Base-by-base conservation (phyloP, 2,888 invertebrate genomes). In the Nemapogon koenigi region DNA sequence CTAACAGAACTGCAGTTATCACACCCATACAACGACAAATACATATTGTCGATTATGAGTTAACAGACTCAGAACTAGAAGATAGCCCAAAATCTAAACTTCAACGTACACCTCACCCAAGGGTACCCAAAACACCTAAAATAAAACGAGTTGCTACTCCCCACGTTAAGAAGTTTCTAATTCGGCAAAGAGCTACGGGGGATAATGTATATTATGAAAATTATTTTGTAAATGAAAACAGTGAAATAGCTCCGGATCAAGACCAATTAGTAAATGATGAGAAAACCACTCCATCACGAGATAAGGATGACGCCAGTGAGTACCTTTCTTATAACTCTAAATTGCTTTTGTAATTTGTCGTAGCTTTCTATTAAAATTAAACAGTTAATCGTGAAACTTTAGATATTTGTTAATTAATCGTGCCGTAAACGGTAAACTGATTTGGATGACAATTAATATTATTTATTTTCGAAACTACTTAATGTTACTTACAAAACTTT, bases 41-140 rank as follows among this genome's bases (percentile, higher is more conserved):
- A 32, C 42, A 62, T 51, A 41, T 76, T 27, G 76, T 78, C 2
- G 76, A 76, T 55, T 78, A 76, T 30, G 75, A 70, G 35, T 64
- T 57, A 0, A 76, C 69, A 49, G 60, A 6, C 8, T 39, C 55
- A 33, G 72, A 73, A 36, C 49, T 47, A 14, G 60, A 64, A 22
- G 50, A 53, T 4, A 47, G 40, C 39, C 47, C 1, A 52, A 55
- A 43, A 37, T 52, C 18, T n/a, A 37, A 41, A 2, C 40, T 48
- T n/a, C 46, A 44, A 16, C 32, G 17, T 2, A 71, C 66, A 2
- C 62, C 62, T 8, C 53, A 66, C 50, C 57, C 59, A 2, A 62
- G 51, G 37, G 52, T 46, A 15, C 53, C 60, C 1, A 75, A 71
- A 55, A 66, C 69, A 6, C 67, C 72, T 4, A 64, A 50, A 32